Evolutionary conservation across 2,113 vertebrate genomes (phyloP), one percentile per base, ranked within the genome.

Genomic region (Cercocebus atys): DNA sequence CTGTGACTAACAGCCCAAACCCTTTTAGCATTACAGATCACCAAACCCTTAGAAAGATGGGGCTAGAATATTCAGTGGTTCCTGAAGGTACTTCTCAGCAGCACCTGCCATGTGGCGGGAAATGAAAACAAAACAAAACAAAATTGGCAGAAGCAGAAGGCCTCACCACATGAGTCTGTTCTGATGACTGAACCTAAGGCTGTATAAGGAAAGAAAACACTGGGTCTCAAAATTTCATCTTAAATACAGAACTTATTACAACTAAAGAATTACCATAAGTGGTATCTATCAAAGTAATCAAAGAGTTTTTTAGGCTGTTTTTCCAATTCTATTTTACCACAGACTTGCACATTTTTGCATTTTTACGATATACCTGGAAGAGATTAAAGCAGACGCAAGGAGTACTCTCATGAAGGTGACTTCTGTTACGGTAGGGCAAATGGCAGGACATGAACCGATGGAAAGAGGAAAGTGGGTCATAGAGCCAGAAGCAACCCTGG

Each of bases 331-430:
- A n/a, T 57, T 86, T 66, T 17, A 66, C 18, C 3, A 35, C 25
- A 94, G 45, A 79, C 6, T 23, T 55, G 61, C 23, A 52, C 6
- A 83, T 52, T 64, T 92, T 6, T 90, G 75, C 70, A 45, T 73
- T 64, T 91, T 88, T 30, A 68, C 35, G 64, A 92, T 97, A 78
- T 96, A 97, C 80, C 97, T 95, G 80, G 30, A 97, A 93, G 80
- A 97, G 30, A 82, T 52, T 32, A 84, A 86, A 94, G 93, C 20
- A 79, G 79, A 90, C 38, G 32, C 38, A 50, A 81, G 85, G 75
- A 78, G 57, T 61, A 86, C 30, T 79, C 47, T 91, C 87, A 80
- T 47, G 92, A 89, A 96, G 79, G 68, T 92, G 83, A 84, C 72
- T 88, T 84, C 93, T 70, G 57, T 9, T 66, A 70, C 2, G 22